These are phyloP conservation scores for Probaryconus sp. DNA, from an alignment of 1,140 invertebrate species.

Conservation along the genomic window DNA sequence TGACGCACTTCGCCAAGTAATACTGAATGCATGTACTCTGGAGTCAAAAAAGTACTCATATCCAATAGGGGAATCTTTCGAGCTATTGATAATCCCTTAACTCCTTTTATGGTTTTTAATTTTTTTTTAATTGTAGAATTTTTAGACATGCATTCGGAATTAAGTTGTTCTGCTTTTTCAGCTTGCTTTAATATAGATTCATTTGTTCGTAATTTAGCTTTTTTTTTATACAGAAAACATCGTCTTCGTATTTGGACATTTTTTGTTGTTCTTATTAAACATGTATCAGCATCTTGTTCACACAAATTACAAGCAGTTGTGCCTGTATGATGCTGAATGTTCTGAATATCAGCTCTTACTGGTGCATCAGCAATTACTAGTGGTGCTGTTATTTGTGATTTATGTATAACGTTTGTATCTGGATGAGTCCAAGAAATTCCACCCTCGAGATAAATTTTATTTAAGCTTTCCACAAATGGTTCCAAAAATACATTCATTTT, in stretches of 20 bases:
- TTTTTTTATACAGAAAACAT: conserved; percentile 28
- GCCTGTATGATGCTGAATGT: conserved; percentile 53
- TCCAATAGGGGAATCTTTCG: conserved; percentile 31
- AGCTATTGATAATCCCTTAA: conserved; percentile 42
- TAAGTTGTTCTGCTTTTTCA: conserved; percentile 7
- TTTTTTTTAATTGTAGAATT: too few species aligned
- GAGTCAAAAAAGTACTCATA: conserved; percentile 36
- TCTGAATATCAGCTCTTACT: conserved; percentile 56
- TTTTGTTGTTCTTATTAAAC: conserved; percentile 12
- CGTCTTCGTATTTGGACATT: conserved; percentile 21
- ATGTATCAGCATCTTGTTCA: conserved; percentile 36
- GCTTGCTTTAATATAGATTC: conserved; percentile 34
- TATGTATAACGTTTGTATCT: conserved; percentile 15
- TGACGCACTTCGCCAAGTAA: conserved; percentile 31
- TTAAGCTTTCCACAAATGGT: conserved; percentile 43
- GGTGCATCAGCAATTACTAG: conserved; percentile 60
- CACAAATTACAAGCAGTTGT: conserved; percentile 55
- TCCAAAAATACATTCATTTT: conserved; percentile 41
- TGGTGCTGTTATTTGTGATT: conserved; percentile 47
- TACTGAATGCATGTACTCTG: conserved; percentile 53
- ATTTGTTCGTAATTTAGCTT: conserved; percentile 32
- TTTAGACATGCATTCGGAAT: not conserved
- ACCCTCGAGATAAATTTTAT: conserved; percentile 32
- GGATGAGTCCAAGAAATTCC: conserved; percentile 54
- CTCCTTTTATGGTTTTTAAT: conserved; percentile 28